Conservation (phyloP, 2,797 vertebrate species). For the Parotocinclus haroldoi region DNA sequence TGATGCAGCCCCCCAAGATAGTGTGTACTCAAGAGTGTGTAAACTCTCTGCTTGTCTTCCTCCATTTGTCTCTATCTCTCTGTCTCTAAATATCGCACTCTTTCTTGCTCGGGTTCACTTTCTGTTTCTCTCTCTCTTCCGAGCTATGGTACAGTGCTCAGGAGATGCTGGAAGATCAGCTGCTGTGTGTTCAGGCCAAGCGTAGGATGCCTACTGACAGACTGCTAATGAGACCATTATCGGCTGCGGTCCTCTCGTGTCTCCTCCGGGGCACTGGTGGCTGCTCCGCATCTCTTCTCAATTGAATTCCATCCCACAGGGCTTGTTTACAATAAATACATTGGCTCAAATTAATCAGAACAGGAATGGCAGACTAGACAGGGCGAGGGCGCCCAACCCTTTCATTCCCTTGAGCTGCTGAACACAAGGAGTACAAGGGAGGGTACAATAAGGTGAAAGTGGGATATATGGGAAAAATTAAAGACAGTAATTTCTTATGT, state of each 20-base stretch:
- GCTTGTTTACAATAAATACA: conserved; percentile 79
- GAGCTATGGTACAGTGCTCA: conserved; percentile 22
- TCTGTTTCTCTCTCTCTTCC: not conserved
- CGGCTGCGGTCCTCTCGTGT: conserved; percentile 67
- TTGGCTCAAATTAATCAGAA: conserved; percentile 71
- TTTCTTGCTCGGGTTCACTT: not conserved
- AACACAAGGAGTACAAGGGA: not conserved
- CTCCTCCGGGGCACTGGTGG: conserved; percentile 61
- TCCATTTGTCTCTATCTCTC: not conserved
- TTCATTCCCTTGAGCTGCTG: not conserved
- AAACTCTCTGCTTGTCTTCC: not conserved
- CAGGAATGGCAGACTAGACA: conserved; percentile 46
- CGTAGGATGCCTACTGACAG: conserved; percentile 74
- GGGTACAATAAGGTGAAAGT: not conserved
- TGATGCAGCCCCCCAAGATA: conserved; percentile 16
- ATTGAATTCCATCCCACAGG: conserved; percentile 73
- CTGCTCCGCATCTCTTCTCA: conserved; percentile 67
- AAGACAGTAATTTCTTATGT: no score
- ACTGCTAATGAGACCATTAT: conserved; percentile 82
- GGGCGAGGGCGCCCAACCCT: not conserved
- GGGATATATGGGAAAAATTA: no score
- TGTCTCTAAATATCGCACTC: not conserved
- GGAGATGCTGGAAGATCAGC: conserved; percentile 52
- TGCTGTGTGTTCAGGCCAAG: conserved; percentile 59
- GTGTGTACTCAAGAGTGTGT: not conserved